Percentiles rank a stretch among this genome's conserved stretches.
Evolutionary conservation across 2,888 invertebrate genomes (phyloP).

Genomic region (Apoderus coryli): DNA sequence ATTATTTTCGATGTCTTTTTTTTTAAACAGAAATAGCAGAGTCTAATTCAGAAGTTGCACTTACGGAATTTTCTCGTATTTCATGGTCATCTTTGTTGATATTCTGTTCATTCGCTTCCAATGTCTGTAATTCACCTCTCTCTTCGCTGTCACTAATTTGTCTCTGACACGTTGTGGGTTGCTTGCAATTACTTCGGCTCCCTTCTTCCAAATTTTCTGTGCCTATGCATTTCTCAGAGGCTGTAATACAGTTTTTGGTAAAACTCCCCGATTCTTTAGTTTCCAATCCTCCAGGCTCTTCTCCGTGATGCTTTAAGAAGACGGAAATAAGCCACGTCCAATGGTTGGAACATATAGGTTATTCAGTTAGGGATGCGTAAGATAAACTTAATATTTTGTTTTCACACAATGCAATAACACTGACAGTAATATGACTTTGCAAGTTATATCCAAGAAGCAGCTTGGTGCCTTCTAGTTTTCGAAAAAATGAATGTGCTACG

Average conservation of each 20-base stretch:
- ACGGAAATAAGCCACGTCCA: constrained; percentile 19
- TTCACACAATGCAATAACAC: constrained; percentile 18
- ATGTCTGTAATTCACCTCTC: background rate
- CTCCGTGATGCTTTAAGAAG: constrained; percentile 14
- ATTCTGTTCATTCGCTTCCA: background rate
- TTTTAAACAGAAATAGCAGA: constrained; percentile 1
- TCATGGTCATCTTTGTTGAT: constrained; percentile 1
- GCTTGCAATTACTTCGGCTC: constrained; percentile 5
- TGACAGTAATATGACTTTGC: constrained; percentile 16
- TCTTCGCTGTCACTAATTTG: constrained; percentile 1
- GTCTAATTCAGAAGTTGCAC: no score
- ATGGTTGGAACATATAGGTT: constrained; percentile 19
- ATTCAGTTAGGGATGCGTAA: constrained; percentile 17
- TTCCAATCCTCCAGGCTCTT: constrained; percentile 1
- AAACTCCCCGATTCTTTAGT: constrained; percentile 10
- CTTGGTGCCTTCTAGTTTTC: background rate
- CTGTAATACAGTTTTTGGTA: constrained; percentile 13
- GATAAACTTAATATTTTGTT: constrained; percentile 17
- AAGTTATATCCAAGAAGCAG: constrained; percentile 1
- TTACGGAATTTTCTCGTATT: constrained; percentile 1
- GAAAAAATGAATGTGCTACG: constrained; percentile 5
- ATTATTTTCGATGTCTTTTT: no score
- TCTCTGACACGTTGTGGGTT: background rate
- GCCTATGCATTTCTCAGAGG: no score
- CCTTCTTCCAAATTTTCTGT: constrained; percentile 2